Conservation (phyloP, 2,888 invertebrate species). For the Ophion ventricosus region DNA sequence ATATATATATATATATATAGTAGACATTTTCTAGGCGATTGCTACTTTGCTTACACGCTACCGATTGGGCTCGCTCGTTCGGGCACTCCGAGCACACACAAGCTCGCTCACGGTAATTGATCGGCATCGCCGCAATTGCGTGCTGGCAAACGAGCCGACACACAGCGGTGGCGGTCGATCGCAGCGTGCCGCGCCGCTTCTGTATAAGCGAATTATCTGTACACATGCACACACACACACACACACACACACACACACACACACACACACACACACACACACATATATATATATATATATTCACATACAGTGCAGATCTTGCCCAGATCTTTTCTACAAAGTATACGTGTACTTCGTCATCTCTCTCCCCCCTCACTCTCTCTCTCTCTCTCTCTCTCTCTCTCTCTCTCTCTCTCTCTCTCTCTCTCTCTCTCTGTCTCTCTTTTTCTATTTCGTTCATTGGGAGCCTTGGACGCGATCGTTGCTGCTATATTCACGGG, state of each 20-base stretch:
- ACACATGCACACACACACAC: neutral
- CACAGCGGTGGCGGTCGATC: conserved; percentile 62
- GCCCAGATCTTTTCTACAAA: conserved; percentile 43
- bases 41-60: conserved; percentile 65
- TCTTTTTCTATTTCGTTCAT: no score
- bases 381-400: neutral
- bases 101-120: conserved; percentile 60
- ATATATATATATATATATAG: neutral
- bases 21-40: conserved; percentile 60
- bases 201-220: conserved; percentile 44
- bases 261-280: neutral
- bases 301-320: conserved; percentile 31
- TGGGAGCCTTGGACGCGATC: conserved; percentile 20
- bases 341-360: conserved; percentile 27
- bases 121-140: conserved; percentile 66
- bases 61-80: conserved; percentile 55
- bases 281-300: no score
- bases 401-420: neutral
- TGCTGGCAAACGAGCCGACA: conserved; percentile 65
- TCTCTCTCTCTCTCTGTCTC: no score
- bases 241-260: neutral
- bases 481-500: conserved; percentile 46
- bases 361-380: no score
- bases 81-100: conserved; percentile 48
- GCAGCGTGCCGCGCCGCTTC: conserved; percentile 43